Evolutionary conservation across 2,888 invertebrate species (phyloP), one percentile per base, ranked within the genome.

Genomic region (Frankliniella intonsa): DNA sequence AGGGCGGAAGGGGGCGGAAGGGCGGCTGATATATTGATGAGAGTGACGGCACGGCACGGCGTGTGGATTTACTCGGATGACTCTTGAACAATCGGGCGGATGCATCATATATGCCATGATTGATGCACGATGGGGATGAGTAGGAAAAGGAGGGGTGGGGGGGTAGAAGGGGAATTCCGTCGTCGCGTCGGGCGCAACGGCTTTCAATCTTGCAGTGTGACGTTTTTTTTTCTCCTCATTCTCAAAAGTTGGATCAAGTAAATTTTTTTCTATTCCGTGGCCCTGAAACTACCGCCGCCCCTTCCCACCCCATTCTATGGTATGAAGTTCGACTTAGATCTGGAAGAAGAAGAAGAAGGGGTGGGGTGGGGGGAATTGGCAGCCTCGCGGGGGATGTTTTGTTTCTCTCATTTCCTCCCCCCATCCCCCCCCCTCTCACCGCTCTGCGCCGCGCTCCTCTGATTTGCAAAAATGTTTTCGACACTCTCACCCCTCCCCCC

Each of bases 51-150:
- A n/a, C n/a, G n/a, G n/a, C 69, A 25, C 22, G 69, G 69, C 69
- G 11, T 25, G 69, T 76, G 69, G 69, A 76, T 76, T 76, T 76
- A 25, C 25, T 11, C 25, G 69, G 25, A 76, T 76, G 69, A 76
- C 22, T 76, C 69, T 76, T 25, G 69, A 25, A 76, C 69, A 76
- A 76, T 76, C 69, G 69, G 62, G 62, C 62, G 62, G 62, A 62
- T 62, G 62, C 62, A 62, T 62, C 62, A 62, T n/a, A 11, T 17
- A 62, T 17, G 11, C 12, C n/a, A 25, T 76, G 69, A 76, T 76
- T 76, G 69, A 76, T 76, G 69, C 69, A 76, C 38, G 69, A 8
- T 25, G 25, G 69, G 69, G 12, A 14, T 51, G 14, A 11, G 51
- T 11, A 51, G 12, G n/a, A n/a, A n/a, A n/a, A n/a, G n/a, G n/a